A percentile compares a stretch with the other conserved stretches of the same genome.
Conservation (phyloP, 2,888 invertebrate genomes). For the Drosophila basisetae region DNA sequence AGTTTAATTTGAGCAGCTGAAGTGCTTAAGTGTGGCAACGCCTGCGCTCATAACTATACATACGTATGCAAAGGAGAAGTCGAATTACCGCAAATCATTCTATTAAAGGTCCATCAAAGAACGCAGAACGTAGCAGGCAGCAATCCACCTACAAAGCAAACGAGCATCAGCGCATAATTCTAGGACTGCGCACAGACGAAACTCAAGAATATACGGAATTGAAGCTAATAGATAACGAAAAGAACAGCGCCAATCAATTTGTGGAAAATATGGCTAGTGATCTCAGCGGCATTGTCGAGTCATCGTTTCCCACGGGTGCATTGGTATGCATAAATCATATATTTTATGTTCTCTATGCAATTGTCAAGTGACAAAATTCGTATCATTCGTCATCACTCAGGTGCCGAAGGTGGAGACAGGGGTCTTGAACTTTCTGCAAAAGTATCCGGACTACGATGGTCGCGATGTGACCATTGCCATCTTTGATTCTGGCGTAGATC, state of each 20-base stretch:
- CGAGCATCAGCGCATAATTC: conserved; percentile 20
- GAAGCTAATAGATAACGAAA: conserved; percentile 21
- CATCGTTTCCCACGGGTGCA: conserved; percentile 92
- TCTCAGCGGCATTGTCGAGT: conserved; percentile 86
- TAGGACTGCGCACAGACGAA: conserved; percentile 27
- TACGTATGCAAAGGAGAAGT: conserved; percentile 45
- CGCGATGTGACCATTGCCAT: conserved; percentile 96
- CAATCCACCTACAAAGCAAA: conserved; percentile 22
- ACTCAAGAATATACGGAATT: conserved; percentile 23
- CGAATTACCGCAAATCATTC: conserved; percentile 61
- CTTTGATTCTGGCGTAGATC: conserved; percentile 99
- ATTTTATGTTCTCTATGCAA: not conserved
- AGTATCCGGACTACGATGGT: conserved; percentile 96
- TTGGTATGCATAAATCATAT: conserved; percentile 86
- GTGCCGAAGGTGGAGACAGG: conserved; percentile 97
- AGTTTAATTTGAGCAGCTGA: conserved; percentile 38
- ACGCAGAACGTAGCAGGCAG: conserved; percentile 33
- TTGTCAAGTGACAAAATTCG: not conserved
- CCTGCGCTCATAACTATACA: conserved; percentile 27
- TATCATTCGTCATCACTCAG: conserved; percentile 2
- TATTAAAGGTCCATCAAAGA: conserved; percentile 48
- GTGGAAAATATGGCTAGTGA: conserved; percentile 65
- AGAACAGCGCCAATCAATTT: conserved; percentile 33
- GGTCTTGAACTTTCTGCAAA: conserved; percentile 93
- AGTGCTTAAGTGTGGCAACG: conserved; percentile 37